Evolutionary conservation across 2,888 invertebrate genomes (phyloP).

Genomic region (Erebia epiphron): DNA sequence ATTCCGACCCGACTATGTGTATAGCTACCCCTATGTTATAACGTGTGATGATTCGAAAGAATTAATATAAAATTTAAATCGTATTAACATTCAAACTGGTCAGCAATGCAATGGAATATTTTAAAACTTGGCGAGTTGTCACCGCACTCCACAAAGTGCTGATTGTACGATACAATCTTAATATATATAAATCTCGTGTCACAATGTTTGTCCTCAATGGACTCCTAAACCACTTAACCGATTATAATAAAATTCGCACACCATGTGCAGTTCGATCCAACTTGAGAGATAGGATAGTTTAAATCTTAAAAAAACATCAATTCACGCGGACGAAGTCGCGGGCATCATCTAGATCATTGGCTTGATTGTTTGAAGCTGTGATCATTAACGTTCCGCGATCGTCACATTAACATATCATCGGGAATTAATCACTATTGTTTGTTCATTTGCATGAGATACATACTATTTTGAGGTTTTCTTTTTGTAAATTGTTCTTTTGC

Average conservation of each 20-base stretch:
- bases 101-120: slow-evolving; percentile 7
- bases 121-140: not conserved
- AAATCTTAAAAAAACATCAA: too few relatives aligned
- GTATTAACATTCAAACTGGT: not conserved
- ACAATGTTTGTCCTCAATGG: too few relatives aligned
- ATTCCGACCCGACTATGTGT: too few relatives aligned
- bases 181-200: too few relatives aligned
- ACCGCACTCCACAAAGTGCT: not conserved
- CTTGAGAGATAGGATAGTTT: too few relatives aligned
- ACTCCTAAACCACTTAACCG: too few relatives aligned
- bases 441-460: not conserved
- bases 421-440: slow-evolving; percentile 10
- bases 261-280: too few relatives aligned
- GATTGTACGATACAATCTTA: not conserved
- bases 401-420: not conserved
- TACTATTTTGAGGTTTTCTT: not conserved
- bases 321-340: too few relatives aligned
- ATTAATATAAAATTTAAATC: not conserved
- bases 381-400: not conserved
- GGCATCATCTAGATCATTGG: too few relatives aligned
- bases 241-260: too few relatives aligned
- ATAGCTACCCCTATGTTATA: too few relatives aligned
- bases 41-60: not conserved
- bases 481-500: too few relatives aligned
- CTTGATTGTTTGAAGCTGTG: not conserved